Base-by-base conservation (phyloP, 35 echinoderm and acorn worm species). In the Chiridota heheva region DNA sequence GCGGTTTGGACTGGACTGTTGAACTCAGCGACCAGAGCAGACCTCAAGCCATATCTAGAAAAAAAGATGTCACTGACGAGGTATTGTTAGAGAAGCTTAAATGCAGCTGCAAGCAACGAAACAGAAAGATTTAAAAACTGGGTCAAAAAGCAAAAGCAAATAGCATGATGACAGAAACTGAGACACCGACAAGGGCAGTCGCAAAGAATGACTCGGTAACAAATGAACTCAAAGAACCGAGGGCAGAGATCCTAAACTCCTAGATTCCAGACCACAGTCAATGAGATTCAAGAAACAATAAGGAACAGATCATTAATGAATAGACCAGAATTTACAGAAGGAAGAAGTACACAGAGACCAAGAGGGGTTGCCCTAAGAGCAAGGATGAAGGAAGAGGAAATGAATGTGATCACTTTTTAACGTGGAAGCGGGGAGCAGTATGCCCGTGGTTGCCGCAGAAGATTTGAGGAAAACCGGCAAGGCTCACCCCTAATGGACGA, bases 341-440 rank as follows among this genome's bases (percentile, higher is more conserved):
- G 2, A 15, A 13, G 40, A 44, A 46, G 2, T 10, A 36, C 26
- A 72, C 20, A 2, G n/a, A 34, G 10, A 37, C 41, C 30, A 18
- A 16, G 2, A 46, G 60, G 25, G 84, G 84, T 44, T 87, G 84
- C 33, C 25, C 0, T 7, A 4, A 7, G 0, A 78, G 84, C 63
- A 49, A 69, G 24, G 55, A 87, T 20, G 18, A 62, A 10, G 73
- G 73, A 1, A 60, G 27, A 7, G 72, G 73, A 16, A 29, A 40
- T 8, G 10, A n/a, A 0, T 87, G 84, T 44, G n/a, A 20, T 31
- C 84, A 87, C 39, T 87, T 87, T 22, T 24, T 13, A 65, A 36
- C 78, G 84, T 47, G 84, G 84, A 13, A 46, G 72, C 8, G 29
- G 34, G 35, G 60, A 80, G 13, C 84, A 87, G 25, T 80, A 43